Base-by-base conservation (phyloP, 2,797 vertebrate genomes). In the Xyrichtys novacula region DNA sequence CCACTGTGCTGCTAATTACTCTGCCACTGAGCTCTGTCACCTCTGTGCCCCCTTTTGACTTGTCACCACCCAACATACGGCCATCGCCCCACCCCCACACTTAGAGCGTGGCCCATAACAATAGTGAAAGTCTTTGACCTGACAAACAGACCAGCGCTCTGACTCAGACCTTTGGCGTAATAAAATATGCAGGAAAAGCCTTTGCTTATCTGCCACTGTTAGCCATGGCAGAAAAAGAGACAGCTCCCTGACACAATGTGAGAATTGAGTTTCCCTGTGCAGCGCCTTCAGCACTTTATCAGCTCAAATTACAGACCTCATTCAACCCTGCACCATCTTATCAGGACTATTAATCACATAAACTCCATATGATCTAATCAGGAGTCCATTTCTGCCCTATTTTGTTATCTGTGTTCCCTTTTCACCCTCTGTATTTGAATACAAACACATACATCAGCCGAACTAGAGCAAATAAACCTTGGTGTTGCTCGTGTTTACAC, bases 1-100 rank as follows among this genome's bases (percentile, higher is more conserved):
- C 84, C 83, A 84, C 78, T 93, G 87, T 92, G 80, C 48, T 56
- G 78, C 81, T 92, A 91, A 93, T 93, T 79, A 84, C 84, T 75
- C 63, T 50, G 76, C 48, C 42, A 47, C 32, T 74, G 61, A 68
- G 84, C 76, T 78, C 77, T 32, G 79, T 84, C 87, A 80, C 81
- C 82, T 84, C 71, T 54, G 65, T 67, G 62, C 68, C 65, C 83
- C 69, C 86, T 67, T 28, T 54, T 83, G 88, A 88, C 84, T 74
- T 36, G 63, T 75, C 72, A 75, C 72, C 77, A 78, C 71, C 38
- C 73, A 61, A 36, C 66, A 60, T 28, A 15, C 57, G 49, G 26
- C 62, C 71, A 28, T 15, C 50, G 23, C 36, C 50, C 65, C 58
- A 59, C 85, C 78, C 72, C 76, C 73, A 52, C 42, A 71, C 65